A percentile compares a stretch with the other conserved stretches of the same genome.
Evolutionary conservation across 2,888 invertebrate species (phyloP).

Genomic region (Thymelicus acteon): DNA sequence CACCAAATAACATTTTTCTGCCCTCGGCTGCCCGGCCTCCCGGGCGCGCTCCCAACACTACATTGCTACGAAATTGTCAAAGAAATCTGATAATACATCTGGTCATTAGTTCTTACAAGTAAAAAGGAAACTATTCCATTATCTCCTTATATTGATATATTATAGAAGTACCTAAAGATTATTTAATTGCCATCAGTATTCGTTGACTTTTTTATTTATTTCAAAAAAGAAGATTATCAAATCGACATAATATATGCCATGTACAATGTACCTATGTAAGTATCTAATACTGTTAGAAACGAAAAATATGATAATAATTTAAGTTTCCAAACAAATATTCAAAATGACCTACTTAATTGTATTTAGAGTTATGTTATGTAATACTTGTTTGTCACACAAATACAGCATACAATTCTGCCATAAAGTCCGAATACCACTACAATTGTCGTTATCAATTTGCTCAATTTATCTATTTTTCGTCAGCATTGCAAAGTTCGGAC

Average conservation of each 20-base stretch:
- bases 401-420: not conserved
- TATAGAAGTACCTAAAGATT: not conserved
- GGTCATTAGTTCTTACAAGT: conserved; percentile 10
- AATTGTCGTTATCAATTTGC: not conserved
- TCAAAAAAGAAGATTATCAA: not conserved
- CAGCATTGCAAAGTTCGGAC: conserved; percentile 10
- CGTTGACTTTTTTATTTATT: not conserved
- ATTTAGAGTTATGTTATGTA: too few species aligned
- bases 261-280: too few species aligned
- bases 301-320: too few species aligned
- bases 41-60: not conserved
- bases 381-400: too few species aligned
- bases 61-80: conserved; percentile 26
- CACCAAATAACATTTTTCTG: conserved; percentile 23
- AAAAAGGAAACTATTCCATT: conserved; percentile 10
- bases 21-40: not conserved
- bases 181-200: not conserved
- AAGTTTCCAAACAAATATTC: too few species aligned
- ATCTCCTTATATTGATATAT: not conserved
- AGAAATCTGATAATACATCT: conserved; percentile 5
- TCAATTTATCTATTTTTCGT: conserved; percentile 4
- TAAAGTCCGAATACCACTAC: not conserved
- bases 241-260: too few species aligned
- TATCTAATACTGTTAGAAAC: too few species aligned
- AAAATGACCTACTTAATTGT: too few species aligned